A percentile compares a stretch with the other conserved stretches of the same genome.
Conservation (phyloP, 2,797 vertebrate genomes). For the Fundulus diaphanus region DNA sequence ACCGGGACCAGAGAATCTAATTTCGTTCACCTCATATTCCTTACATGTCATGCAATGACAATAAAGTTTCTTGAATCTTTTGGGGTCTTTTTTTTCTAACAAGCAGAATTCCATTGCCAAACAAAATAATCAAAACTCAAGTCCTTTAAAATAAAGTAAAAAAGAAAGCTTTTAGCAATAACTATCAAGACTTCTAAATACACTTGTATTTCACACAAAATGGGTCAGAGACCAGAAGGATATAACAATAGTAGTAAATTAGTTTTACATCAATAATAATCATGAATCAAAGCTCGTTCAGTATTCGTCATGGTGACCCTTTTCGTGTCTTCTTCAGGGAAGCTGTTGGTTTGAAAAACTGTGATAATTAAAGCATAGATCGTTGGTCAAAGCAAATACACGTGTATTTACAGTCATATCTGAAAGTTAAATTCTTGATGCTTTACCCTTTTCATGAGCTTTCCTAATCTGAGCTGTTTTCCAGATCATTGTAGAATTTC, state of each 20-base stretch:
- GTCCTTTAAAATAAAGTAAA: not conserved
- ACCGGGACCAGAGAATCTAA: too few species aligned
- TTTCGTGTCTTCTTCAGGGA: not conserved
- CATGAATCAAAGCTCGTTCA: not conserved
- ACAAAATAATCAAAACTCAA: not conserved
- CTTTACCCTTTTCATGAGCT: not conserved
- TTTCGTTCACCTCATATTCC: too few species aligned
- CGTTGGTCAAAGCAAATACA: not conserved
- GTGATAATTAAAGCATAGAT: not conserved
- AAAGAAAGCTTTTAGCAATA: not conserved
- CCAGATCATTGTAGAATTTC: not conserved
- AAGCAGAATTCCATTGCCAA: not conserved
- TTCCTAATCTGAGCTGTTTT: not conserved
- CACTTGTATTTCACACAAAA: not conserved
- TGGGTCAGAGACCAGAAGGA: not conserved
- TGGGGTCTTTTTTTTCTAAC: not conserved
- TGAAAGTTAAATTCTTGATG: not conserved
- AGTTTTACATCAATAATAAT: not conserved
- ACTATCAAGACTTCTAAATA: not conserved
- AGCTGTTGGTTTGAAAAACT: not conserved
- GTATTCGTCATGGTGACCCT: not conserved
- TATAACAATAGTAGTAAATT: not conserved
- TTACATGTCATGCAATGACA: too few species aligned
- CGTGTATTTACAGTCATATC: not conserved
- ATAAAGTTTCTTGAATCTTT: too few species aligned